Evolutionary conservation across 2,113 vertebrate genomes (phyloP).

Genomic region (Rhombomys opimus): DNA sequence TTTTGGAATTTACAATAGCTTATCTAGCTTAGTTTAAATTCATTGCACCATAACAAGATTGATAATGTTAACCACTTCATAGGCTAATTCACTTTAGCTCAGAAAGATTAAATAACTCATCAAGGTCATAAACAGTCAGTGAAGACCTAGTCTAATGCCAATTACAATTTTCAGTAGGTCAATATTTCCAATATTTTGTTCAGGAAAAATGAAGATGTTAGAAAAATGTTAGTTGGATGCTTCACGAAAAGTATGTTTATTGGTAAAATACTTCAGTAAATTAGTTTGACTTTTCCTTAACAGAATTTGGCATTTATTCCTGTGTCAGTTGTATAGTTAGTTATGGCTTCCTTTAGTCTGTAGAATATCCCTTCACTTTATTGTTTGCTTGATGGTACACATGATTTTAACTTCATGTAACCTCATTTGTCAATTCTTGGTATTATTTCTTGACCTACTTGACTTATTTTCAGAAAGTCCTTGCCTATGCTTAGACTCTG

Average conservation of each 20-base stretch:
- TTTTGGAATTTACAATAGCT: background rate
- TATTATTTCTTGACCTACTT: background rate
- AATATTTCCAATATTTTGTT: background rate
- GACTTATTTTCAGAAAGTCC: background rate
- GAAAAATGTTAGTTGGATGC: background rate
- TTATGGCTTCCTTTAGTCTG: background rate
- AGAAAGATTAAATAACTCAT: background rate
- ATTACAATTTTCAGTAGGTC: background rate
- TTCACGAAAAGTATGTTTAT: background rate
- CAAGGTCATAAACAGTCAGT: background rate
- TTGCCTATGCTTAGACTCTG: background rate
- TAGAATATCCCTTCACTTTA: background rate
- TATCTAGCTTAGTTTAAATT: background rate
- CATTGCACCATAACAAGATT: background rate
- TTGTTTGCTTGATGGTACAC: background rate
- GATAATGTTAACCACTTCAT: background rate
- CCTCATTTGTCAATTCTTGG: background rate
- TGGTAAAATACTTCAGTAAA: background rate
- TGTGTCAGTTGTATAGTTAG: background rate
- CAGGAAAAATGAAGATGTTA: background rate
- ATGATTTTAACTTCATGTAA: background rate
- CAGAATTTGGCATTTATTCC: background rate
- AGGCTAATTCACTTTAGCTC: background rate
- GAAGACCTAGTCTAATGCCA: background rate
- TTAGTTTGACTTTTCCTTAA: slow-evolving; percentile 5